Evolutionary conservation across 2,797 vertebrate species (phyloP).

Genomic region (Pangasius macronema): DNA sequence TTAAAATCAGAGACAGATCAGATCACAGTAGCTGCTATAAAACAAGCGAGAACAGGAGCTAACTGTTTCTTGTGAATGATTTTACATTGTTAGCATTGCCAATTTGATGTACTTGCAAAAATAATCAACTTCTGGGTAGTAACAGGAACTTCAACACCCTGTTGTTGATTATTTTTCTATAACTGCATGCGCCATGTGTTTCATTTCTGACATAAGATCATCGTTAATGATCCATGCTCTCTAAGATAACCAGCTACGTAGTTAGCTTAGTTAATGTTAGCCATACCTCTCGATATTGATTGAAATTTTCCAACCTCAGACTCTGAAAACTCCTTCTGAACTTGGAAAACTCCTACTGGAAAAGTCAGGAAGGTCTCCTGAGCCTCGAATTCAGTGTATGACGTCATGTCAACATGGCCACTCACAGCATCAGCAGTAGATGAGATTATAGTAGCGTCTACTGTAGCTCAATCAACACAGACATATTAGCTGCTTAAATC

Average conservation of each 20-base stretch:
- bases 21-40: background rate
- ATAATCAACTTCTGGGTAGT: too few relatives aligned
- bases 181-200: too few relatives aligned
- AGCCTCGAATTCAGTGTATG: too few relatives aligned
- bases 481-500: background rate
- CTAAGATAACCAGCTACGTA: too few relatives aligned
- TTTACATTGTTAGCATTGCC: background rate
- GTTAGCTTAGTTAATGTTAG: too few relatives aligned
- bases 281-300: too few relatives aligned
- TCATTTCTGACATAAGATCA: too few relatives aligned
- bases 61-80: background rate
- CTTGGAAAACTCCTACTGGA: background rate
- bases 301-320: too few relatives aligned
- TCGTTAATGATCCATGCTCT: too few relatives aligned
- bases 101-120: background rate
- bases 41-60: background rate
- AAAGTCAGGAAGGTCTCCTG: background rate
- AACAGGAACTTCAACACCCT: too few relatives aligned
- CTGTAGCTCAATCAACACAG: background rate
- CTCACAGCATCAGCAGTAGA: background rate
- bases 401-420: too few relatives aligned
- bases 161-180: too few relatives aligned
- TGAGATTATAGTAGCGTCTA: background rate
- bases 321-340: background rate
- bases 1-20: background rate